These are phyloP conservation scores for Mythimna ferrago DNA, from an alignment of 2,888 invertebrate genomes.

Conservation along the genomic window DNA sequence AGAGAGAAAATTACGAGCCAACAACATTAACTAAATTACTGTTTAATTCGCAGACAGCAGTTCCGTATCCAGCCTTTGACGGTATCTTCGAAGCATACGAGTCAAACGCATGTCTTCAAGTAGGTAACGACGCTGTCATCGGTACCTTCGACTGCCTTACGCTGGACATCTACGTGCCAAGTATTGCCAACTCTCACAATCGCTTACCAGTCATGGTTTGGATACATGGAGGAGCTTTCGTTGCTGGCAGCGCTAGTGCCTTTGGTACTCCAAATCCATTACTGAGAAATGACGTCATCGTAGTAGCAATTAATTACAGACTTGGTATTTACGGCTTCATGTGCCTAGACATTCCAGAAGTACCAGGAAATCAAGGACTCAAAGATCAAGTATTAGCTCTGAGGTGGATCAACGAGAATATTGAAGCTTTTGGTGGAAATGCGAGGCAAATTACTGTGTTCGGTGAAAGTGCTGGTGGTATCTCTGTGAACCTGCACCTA, in stretches of 20 bases:
- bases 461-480: slow-evolving; percentile 70
- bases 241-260: slow-evolving; percentile 4
- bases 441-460: slow-evolving; percentile 60
- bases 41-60: slow-evolving; percentile 50
- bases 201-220: slow-evolving; percentile 49
- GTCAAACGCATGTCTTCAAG: slow-evolving; percentile 60
- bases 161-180: slow-evolving; percentile 63
- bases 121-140: background rate
- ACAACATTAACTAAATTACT: background rate
- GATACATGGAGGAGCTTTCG: slow-evolving; percentile 47
- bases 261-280: slow-evolving; percentile 7
- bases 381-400: slow-evolving; percentile 71
- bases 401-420: slow-evolving; percentile 73
- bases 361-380: slow-evolving; percentile 73
- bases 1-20: too few relatives aligned
- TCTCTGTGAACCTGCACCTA: slow-evolving; percentile 53
- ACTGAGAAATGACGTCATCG: slow-evolving; percentile 40
- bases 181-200: slow-evolving; percentile 38
- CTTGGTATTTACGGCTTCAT: slow-evolving; percentile 69
- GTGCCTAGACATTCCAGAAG: slow-evolving; percentile 61
- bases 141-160: slow-evolving; percentile 62
- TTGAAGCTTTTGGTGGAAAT: slow-evolving; percentile 71
- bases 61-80: slow-evolving; percentile 54
- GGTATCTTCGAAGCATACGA: slow-evolving; percentile 62
- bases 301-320: slow-evolving; percentile 50